Conservation (phyloP, 2,797 vertebrate genomes). For the Sebastes vulpes region DNA sequence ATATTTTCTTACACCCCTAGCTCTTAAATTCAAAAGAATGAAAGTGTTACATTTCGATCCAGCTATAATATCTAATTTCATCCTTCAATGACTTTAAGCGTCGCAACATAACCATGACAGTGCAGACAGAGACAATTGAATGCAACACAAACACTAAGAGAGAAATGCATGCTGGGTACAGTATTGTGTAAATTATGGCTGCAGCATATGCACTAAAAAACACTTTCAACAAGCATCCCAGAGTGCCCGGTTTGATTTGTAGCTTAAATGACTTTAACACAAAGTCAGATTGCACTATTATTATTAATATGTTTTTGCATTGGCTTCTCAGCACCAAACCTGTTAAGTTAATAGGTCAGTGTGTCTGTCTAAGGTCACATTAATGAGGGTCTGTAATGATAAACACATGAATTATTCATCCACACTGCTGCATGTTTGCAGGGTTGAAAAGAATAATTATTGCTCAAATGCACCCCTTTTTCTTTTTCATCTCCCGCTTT, state of each 20-base stretch:
- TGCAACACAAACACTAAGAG: not conserved
- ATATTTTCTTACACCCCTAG: too few relatives aligned
- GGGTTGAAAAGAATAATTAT: conserved; percentile 34
- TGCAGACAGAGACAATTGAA: not conserved
- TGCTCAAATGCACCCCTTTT: not conserved
- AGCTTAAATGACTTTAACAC: not conserved
- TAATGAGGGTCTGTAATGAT: conserved; percentile 48
- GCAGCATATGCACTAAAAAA: not conserved
- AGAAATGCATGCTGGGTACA: not conserved
- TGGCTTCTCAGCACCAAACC: not conserved
- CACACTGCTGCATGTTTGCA: conserved; percentile 14
- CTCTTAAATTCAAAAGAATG: not conserved
- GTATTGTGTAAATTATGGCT: not conserved
- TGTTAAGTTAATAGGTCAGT: conserved; percentile 8
- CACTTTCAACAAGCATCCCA: not conserved
- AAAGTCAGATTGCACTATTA: not conserved
- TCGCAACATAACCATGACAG: not conserved
- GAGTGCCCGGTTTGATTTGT: not conserved
- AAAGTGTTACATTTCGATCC: not conserved
- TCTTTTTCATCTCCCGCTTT: conserved; percentile 5
- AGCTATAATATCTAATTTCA: not conserved
- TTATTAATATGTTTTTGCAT: not conserved
- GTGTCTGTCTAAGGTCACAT: conserved; percentile 21
- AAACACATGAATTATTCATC: conserved; percentile 68
- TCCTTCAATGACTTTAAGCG: not conserved